These are phyloP conservation scores for Drosophila pegasa DNA, from an alignment of 2,888 invertebrate genomes.

Conservation along the genomic window DNA sequence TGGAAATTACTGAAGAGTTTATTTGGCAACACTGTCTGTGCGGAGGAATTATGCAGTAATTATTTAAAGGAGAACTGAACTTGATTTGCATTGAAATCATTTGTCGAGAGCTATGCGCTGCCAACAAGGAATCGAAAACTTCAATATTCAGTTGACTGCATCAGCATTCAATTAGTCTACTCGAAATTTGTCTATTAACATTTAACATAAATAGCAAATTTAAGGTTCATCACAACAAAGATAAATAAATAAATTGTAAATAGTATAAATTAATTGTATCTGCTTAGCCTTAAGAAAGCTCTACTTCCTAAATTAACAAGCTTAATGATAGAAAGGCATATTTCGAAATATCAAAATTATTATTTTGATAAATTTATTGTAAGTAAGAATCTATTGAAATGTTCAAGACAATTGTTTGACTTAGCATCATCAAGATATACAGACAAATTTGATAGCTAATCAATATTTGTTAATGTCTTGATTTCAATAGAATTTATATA, in stretches of 20 bases:
- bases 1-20: slow-evolving; percentile 17
- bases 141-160: slow-evolving; percentile 9
- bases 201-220: background rate
- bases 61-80: slow-evolving; percentile 9
- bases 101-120: slow-evolving; percentile 28
- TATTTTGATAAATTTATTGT: background rate
- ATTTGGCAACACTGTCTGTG: background rate
- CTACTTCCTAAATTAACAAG: background rate
- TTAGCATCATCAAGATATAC: background rate
- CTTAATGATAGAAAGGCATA: background rate
- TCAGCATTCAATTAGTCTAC: slow-evolving; percentile 32
- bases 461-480: background rate
- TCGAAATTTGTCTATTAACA: slow-evolving; percentile 23
- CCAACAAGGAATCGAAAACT: slow-evolving; percentile 32
- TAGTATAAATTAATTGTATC: too few relatives aligned
- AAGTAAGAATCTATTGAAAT: background rate
- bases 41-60: slow-evolving; percentile 24
- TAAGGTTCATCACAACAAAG: background rate
- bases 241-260: background rate
- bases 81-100: slow-evolving; percentile 29
- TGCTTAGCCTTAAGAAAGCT: background rate
- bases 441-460: too few relatives aligned
- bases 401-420: background rate
- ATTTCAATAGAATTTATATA: background rate
- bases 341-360: background rate